Evolutionary conservation across 1,140 invertebrate genomes (phyloP), one percentile per base, ranked within the genome.

Genomic region (Mycetomoellerius zeteki): DNA sequence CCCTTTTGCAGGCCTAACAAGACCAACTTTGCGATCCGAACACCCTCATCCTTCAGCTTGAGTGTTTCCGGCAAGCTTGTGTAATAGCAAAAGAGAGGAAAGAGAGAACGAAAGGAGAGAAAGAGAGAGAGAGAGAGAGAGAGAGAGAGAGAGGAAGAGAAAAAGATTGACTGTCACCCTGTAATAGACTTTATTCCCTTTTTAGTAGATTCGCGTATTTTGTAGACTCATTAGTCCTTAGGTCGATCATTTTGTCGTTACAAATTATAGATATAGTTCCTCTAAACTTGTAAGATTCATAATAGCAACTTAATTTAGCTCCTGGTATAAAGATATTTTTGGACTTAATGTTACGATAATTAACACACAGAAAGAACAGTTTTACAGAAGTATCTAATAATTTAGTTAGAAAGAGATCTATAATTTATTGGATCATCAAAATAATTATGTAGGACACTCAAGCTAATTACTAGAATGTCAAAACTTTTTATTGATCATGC

Each of bases 1-100:
- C 94, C 94, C 93, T 93, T 93, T 89, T 88, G 91, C 90, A 86
- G 91, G 87, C 85, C 91, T 95, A 94, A 95, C 94, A 94, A 94
- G 94, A 94, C 92, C 92, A 92, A 93, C 92, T 93, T 92, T 91
- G 88, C 91, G 92, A 93, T 91, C 90, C 88, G 90, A 91, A 90
- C 89, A 73, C 91, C 88, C 89, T 87, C 86, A 87, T 90, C 43
- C 73, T 88, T 86, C 87, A 65, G 84, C 73, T 67, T 60, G 78
- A 88, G 67, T 85, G 82, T 88, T 90, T 91, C 90, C 89, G 89
- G 76, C 87, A 47, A 89, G 69, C 54, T 73, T 21, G 8, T 24
- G 67, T n/a, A 16, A n/a, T 54, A 7, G 21, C 43, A 72, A 89
- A 64, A 52, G 33, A 67, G 54, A 60, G 60, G 6, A 43, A 19